Conservation (phyloP, 2,113 vertebrate species). For the chimpanzee (Pan troglodytes) region NHGRI_mPanTro3-v2.1_pri NC_072409.2:88518001-88518500, state of each 20-base stretch:
- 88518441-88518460: background rate
- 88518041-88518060: background rate
- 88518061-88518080: background rate
- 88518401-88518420: background rate
- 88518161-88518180: background rate
- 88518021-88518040: background rate
- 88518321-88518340: background rate
- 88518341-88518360: conserved; percentile 8
- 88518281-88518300: background rate
- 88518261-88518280: background rate
- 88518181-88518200: background rate
- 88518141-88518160: background rate
- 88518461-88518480: background rate
- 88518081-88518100: background rate
- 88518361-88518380: background rate
- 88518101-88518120: background rate
- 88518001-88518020: background rate
- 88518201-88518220: background rate
- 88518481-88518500: background rate
- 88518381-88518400: background rate
- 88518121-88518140: background rate
- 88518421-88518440: background rate
- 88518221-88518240: background rate
- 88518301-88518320: background rate
- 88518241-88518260: background rate